Percentiles rank a stretch among this genome's conserved stretches.
Conservation (phyloP, 2,888 invertebrate species). For the Trisateles emortualis region DNA sequence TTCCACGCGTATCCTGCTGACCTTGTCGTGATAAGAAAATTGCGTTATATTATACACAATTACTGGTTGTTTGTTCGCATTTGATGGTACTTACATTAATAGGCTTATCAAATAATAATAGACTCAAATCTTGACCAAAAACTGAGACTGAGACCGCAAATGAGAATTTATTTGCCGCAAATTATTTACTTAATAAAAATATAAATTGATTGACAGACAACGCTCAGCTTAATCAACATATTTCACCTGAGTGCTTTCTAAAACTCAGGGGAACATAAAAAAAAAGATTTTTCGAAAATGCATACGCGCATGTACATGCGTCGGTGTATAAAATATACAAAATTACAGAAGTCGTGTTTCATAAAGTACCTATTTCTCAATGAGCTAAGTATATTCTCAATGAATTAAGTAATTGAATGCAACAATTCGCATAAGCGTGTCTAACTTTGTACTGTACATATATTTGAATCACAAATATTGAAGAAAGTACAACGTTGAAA, state of each 20-base stretch:
- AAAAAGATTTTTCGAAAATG: neutral
- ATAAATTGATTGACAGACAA: too few species aligned
- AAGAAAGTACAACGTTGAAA: neutral
- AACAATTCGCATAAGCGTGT: conserved; percentile 16
- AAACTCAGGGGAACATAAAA: neutral
- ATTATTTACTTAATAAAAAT: too few species aligned
- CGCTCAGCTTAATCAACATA: too few species aligned
- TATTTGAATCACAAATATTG: conserved; percentile 14
- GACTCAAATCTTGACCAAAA: too few species aligned
- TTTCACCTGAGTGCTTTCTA: too few species aligned
- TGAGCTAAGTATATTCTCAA: too few species aligned
- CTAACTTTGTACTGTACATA: neutral
- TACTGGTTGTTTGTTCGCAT: conserved; percentile 17
- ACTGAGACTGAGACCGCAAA: neutral
- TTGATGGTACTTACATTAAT: neutral
- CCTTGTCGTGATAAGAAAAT: conserved; percentile 52
- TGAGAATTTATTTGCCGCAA: too few species aligned
- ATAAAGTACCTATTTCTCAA: neutral
- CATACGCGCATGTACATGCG: too few species aligned
- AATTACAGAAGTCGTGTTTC: neutral
- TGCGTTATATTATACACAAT: conserved; percentile 33
- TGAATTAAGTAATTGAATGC: conserved; percentile 13
- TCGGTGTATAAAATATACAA: neutral
- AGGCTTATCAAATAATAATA: neutral
- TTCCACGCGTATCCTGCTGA: conserved; percentile 40